Base-by-base conservation (phyloP, 2,113 vertebrate genomes). In the Spizaetus ornatus region DNA sequence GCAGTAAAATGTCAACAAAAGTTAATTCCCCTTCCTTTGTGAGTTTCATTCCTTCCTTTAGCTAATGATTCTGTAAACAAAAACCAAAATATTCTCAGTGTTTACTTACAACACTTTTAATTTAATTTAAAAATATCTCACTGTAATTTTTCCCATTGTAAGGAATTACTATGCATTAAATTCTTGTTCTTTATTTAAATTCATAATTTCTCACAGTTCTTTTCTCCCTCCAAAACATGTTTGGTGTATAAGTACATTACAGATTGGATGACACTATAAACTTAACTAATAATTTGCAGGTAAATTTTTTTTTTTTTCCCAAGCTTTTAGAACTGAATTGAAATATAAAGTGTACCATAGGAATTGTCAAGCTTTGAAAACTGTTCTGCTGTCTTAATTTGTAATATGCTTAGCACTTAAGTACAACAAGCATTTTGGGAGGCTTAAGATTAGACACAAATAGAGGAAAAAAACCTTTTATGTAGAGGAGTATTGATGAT, bases 1-100 rank as follows among this genome's bases (percentile, higher is more conserved):
- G 96, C 92, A 96, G 95, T 79, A 96, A 97, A 98, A 97, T 98
- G 98, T 98, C 98, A 98, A 98, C 98, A 98, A 98, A 98, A 98
- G 97, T 97, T 98, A 97, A 97, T 97, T 97, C 93, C 84, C 83
- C 38, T 70, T 97, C 80, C 95, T 97, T 96, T 97, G 85, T 95
- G 95, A 97, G 90, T 91, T 97, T 91, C 36, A 47, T 86, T 92
- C 62, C 92, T 96, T 97, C 87, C 85, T 97, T 96, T 82, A 93
- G 93, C 90, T 97, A 96, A 97, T 88, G 58, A 91, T 95, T 97
- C 90, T 95, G 91, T 96, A 97, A 92, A 97, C 95, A 90, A 85
- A 96, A 92, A n/a, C 1, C 26, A 91, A 90, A 95, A 97, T 65
- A 94, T 72, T 95, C 97, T 74, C 93, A 78, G 93, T 98, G 96